Conservation (phyloP, 2,888 invertebrate genomes). For the Leucophenga maculata region DNA sequence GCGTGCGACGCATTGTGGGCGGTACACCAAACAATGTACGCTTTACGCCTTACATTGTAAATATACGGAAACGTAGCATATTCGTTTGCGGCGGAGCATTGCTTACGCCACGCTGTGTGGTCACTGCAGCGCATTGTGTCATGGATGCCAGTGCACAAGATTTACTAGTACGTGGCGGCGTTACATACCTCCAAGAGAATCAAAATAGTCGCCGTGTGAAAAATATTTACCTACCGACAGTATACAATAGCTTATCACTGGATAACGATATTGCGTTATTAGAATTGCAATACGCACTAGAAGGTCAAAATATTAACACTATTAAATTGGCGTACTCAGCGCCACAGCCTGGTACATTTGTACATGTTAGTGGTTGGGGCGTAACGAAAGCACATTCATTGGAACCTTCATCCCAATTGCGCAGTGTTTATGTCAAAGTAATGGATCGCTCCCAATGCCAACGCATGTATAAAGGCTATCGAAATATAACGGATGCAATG, state of each 20-base stretch:
- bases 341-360: constrained; percentile 43
- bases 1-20: constrained; percentile 62
- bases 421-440: constrained; percentile 56
- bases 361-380: constrained; percentile 64
- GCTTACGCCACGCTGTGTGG: constrained; percentile 57
- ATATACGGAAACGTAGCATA: constrained; percentile 52
- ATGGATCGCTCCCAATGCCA: constrained; percentile 45
- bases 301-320: constrained; percentile 41
- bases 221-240: constrained; percentile 46
- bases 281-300: constrained; percentile 48
- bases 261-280: constrained; percentile 63
- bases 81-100: constrained; percentile 67
- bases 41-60: constrained; percentile 60
- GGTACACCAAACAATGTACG: constrained; percentile 50
- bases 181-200: constrained; percentile 52
- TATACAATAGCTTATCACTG: constrained; percentile 50
- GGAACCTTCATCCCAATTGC: constrained; percentile 55
- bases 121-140: constrained; percentile 67
- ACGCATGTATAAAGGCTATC: constrained; percentile 48
- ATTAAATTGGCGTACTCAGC: constrained; percentile 44
- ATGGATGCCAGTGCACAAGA: constrained; percentile 39
- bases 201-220: constrained; percentile 47
- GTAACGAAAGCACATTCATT: constrained; percentile 47
- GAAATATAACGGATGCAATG: constrained; percentile 57
- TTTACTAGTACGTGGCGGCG: constrained; percentile 59